Conservation (phyloP, 2,113 vertebrate genomes). For the Sylvia atricapilla region DNA sequence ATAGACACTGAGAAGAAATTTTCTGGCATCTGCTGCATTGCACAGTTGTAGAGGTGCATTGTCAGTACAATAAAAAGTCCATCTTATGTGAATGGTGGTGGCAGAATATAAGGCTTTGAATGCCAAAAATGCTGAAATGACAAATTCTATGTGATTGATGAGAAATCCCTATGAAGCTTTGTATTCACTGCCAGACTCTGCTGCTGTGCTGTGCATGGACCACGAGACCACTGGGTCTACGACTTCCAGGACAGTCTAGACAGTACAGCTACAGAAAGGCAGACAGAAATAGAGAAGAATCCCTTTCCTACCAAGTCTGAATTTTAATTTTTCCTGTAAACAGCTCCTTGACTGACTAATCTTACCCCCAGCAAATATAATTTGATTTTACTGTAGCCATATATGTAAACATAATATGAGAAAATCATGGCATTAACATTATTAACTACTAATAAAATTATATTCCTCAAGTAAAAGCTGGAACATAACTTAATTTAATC, state of each 20-base stretch:
- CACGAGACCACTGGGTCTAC: fast-evolving
- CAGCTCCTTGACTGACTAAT: conserved; percentile 29
- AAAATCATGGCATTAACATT: conserved; percentile 61
- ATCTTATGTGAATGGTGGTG: neutral
- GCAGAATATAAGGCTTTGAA: neutral
- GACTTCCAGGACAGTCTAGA: neutral
- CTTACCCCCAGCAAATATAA: conserved; percentile 59
- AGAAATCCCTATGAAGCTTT: neutral
- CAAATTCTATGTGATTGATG: neutral
- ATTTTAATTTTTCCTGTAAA: conserved; percentile 45
- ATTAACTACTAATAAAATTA: conserved; percentile 67
- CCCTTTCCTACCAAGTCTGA: neutral
- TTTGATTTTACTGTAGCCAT: conserved; percentile 52
- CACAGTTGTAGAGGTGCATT: neutral
- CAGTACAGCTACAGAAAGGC: neutral
- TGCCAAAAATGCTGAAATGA: neutral
- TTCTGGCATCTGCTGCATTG: neutral
- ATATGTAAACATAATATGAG: conserved; percentile 59
- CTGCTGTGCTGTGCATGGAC: neutral
- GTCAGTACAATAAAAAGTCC: neutral
- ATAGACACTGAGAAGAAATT: neutral
- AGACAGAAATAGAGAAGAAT: conserved; percentile 6
- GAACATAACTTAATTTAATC: conserved; percentile 56
- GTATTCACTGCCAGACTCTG: neutral
- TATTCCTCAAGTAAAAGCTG: conserved; percentile 56